These are phyloP conservation scores for Glaucomys volans DNA, from an alignment of 2,113 vertebrate genomes.

Conservation along the genomic window DNA sequence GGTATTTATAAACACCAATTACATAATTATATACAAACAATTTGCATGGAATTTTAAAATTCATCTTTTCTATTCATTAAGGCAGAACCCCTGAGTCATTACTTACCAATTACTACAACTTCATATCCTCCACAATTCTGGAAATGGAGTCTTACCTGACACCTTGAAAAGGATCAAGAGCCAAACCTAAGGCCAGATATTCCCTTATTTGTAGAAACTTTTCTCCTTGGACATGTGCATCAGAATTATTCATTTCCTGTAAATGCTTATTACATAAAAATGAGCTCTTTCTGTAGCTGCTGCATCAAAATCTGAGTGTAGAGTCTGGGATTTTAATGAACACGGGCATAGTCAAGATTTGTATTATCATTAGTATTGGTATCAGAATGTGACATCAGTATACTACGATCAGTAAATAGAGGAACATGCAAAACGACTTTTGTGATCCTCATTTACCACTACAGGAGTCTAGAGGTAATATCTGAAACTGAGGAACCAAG, in stretches of 20 bases:
- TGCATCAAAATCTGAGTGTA: background rate
- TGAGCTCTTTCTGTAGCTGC: background rate
- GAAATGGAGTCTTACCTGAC: background rate
- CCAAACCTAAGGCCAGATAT: background rate
- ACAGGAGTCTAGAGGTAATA: background rate
- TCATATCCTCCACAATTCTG: background rate
- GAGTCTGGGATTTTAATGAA: background rate
- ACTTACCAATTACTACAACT: background rate
- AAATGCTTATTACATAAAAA: background rate
- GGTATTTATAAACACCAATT: conserved; percentile 39
- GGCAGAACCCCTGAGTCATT: background rate
- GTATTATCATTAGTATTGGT: background rate
- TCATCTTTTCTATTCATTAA: background rate
- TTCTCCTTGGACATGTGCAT: background rate
- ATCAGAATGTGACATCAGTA: background rate
- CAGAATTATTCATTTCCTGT: background rate
- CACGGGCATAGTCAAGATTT: background rate
- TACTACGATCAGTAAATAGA: background rate
- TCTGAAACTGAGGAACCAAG: background rate
- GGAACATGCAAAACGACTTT: background rate
- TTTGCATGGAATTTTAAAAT: background rate
- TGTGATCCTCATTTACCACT: background rate
- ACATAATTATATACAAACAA: background rate
- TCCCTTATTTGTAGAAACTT: background rate
- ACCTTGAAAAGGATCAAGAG: background rate